phyloP scores from a whole-genome alignment of 2,888 invertebrate species.

The Scaptomyza caliginosa region DNA sequence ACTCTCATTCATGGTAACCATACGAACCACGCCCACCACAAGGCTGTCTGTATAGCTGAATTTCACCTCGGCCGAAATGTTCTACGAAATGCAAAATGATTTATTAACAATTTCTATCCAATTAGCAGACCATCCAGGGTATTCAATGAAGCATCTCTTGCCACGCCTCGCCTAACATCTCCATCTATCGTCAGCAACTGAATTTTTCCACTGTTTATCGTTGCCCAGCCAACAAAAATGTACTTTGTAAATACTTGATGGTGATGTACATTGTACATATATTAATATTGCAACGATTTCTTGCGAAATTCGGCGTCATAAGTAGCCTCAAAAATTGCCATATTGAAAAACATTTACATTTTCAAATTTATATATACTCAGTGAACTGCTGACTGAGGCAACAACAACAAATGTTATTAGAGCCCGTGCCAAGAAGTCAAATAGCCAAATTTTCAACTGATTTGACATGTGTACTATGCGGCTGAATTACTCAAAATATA shows the following conservation, averaged over 20 bases:
- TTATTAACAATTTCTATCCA: not conserved
- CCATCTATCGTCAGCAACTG: conserved; percentile 10
- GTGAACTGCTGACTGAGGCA: not conserved
- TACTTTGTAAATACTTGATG: conserved; percentile 12
- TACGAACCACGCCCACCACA: conserved; percentile 71
- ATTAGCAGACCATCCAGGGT: conserved; percentile 2
- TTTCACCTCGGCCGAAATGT: conserved; percentile 73
- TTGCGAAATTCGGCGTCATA: conserved; percentile 44
- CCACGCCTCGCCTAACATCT: conserved; percentile 13
- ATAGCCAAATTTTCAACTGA: conserved; percentile 34
- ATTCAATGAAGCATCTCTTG: conserved; percentile 30
- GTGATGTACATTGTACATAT: not conserved
- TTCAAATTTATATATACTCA: conserved; percentile 3
- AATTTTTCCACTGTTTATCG: conserved; percentile 1
- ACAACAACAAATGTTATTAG: conserved; percentile 10
- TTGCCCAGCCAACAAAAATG: not conserved
- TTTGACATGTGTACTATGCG: conserved; percentile 16
- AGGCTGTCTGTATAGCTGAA: conserved; percentile 74
- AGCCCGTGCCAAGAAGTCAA: conserved; percentile 40
- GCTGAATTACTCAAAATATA: not conserved
- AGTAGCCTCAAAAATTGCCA: conserved; percentile 29
- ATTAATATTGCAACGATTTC: conserved; percentile 19
- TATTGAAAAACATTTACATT: conserved; percentile 44
- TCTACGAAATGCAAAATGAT: conserved; percentile 61
- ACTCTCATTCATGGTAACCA: conserved; percentile 33